These are phyloP conservation scores for Ectemnius cavifrons DNA, from an alignment of 2,888 invertebrate genomes.

Conservation along the genomic window DNA sequence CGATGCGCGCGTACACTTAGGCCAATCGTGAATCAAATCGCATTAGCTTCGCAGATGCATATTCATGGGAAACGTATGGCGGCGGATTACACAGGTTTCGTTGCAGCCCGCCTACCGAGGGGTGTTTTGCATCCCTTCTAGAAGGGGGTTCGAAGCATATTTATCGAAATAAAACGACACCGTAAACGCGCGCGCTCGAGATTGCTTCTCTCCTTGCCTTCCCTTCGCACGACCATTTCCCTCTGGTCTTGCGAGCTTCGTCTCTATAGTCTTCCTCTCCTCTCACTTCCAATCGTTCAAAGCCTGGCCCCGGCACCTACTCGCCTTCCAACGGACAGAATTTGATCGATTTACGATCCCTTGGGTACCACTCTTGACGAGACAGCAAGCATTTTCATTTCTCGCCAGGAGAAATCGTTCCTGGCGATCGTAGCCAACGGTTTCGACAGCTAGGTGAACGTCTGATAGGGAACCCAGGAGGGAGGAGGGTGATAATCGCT, in stretches of 20 bases:
- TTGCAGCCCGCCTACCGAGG: conserved; percentile 69
- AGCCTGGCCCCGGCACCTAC: conserved; percentile 3
- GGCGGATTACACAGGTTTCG: conserved; percentile 72
- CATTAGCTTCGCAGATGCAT: conserved; percentile 75
- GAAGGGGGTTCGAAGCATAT: conserved; percentile 60
- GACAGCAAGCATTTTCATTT: conserved; percentile 50
- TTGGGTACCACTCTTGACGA: conserved; percentile 32
- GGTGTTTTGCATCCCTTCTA: conserved; percentile 62
- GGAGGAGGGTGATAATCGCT: conserved; percentile 20
- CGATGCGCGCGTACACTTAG: conserved; percentile 49
- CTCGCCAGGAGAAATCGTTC: conserved; percentile 39
- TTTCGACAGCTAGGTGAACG: background rate
- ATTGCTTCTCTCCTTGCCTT: conserved; percentile 38
- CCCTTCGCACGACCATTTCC: conserved; percentile 18
- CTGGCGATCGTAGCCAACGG: conserved; percentile 25
- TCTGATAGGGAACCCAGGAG: conserved; percentile 33
- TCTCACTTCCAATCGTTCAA: conserved; percentile 7
- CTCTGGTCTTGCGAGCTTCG: conserved; percentile 28
- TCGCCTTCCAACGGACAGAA: conserved; percentile 56
- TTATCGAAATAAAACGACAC: conserved; percentile 65
- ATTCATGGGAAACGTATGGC: conserved; percentile 75
- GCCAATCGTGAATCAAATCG: conserved; percentile 75
- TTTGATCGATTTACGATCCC: conserved; percentile 56
- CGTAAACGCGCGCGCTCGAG: conserved; percentile 51
- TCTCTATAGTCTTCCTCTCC: conserved; percentile 1